Evolutionary conservation across 2,888 invertebrate genomes (phyloP).

Genomic region (Cancer borealis): DNA sequence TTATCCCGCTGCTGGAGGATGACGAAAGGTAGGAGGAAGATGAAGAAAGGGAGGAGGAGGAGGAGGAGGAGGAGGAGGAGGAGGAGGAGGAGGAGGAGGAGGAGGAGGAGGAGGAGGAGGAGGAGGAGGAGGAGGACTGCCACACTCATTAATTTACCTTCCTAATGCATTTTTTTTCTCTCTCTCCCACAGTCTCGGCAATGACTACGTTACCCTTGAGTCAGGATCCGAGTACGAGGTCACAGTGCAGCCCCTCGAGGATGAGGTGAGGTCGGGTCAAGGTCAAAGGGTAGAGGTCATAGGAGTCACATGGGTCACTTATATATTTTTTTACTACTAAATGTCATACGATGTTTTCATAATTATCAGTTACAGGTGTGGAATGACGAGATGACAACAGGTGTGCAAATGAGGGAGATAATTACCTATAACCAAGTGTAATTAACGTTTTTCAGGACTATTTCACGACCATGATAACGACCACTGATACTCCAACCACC

Average conservation of each 20-base stretch:
- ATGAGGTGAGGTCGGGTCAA: slow-evolving; percentile 52
- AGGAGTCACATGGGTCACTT: not conserved
- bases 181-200: slow-evolving; percentile 48
- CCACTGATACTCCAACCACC: not conserved
- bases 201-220: slow-evolving; percentile 64
- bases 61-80: not conserved
- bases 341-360: too few species aligned
- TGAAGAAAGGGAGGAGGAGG: not conserved
- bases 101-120: not conserved
- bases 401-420: not conserved
- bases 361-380: not conserved
- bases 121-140: not conserved
- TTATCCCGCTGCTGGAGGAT: not conserved
- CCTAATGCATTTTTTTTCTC: not conserved
- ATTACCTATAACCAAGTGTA: not conserved
- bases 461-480: slow-evolving; percentile 39
- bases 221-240: slow-evolving; percentile 67
- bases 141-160: not conserved
- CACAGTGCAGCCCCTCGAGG: slow-evolving; percentile 54
- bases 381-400: not conserved
- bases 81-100: not conserved
- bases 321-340: too few species aligned
- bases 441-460: slow-evolving; percentile 50
- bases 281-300: not conserved
- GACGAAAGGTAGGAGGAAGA: not conserved